Conservation (phyloP, 2,113 vertebrate genomes). For the Hemichromis elongatus region DNA sequence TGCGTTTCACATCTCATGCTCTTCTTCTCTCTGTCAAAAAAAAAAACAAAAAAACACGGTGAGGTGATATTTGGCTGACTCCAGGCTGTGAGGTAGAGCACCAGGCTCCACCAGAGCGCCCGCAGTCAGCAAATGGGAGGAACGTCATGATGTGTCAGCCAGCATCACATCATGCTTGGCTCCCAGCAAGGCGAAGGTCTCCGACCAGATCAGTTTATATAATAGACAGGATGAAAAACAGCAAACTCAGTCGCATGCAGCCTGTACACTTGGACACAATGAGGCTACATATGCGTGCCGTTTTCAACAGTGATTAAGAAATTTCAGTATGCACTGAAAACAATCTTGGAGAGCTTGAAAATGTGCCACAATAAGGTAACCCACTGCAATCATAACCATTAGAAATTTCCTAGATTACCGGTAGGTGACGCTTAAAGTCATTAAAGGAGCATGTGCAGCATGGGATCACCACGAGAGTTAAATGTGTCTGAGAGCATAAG, state of each 20-base stretch:
- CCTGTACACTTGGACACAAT: conserved; percentile 34
- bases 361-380: not conserved
- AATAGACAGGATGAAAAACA: conserved; percentile 50
- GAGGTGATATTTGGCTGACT: conserved; percentile 56
- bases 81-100: conserved; percentile 48
- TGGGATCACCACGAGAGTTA: not conserved
- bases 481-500: not conserved
- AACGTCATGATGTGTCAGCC: conserved; percentile 55
- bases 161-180: conserved; percentile 64
- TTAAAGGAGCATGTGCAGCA: not conserved
- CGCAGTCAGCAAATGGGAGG: conserved; percentile 4
- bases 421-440: not conserved
- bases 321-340: not conserved
- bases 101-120: conserved; percentile 43
- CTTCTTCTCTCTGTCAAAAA: conserved; percentile 4
- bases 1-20: conserved; percentile 15
- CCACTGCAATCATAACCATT: not conserved
- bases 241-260: conserved; percentile 43
- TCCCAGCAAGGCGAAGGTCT: conserved; percentile 55
- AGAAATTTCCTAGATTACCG: not conserved
- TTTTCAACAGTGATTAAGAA: not conserved
- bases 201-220: conserved; percentile 61
- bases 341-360: not conserved
- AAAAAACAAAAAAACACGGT: not conserved
- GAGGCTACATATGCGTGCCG: not conserved